These are phyloP conservation scores for Cynopterus brachyotis DNA, from an alignment of 2,113 vertebrate species.

Conservation along the genomic window DNA sequence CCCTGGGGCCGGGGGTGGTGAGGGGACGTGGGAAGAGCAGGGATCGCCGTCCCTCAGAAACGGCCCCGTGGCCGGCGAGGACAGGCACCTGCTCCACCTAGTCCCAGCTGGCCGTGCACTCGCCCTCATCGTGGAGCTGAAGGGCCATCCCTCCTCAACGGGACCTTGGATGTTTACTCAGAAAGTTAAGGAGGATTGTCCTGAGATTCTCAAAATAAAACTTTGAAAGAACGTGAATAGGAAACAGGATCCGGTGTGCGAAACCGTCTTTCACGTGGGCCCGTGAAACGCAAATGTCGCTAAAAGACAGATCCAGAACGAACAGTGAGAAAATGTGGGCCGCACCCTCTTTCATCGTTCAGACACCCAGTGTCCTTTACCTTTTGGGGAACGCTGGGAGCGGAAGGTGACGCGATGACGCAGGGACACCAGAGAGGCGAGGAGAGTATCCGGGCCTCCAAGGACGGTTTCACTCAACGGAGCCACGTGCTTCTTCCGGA, in stretches of 20 bases:
- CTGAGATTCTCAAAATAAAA: constrained; percentile 24
- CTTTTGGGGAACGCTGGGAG: background rate
- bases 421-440: background rate
- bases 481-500: background rate
- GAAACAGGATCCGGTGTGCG: background rate
- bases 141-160: background rate
- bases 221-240: background rate
- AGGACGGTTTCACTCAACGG: background rate
- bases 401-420: background rate
- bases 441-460: background rate
- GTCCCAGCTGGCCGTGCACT: background rate
- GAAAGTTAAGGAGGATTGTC: background rate
- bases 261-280: background rate
- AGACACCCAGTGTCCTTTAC: background rate
- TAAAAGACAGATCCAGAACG: background rate
- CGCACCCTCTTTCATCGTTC: background rate
- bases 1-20: background rate
- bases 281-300: constrained; percentile 9
- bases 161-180: background rate
- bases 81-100: background rate
- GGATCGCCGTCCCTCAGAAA: background rate
- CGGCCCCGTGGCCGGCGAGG: background rate
- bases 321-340: background rate
- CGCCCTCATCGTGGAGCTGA: background rate
- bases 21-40: background rate